Conservation (phyloP, 2,797 vertebrate species). For the Cynodonichthys magdalenae region DNA sequence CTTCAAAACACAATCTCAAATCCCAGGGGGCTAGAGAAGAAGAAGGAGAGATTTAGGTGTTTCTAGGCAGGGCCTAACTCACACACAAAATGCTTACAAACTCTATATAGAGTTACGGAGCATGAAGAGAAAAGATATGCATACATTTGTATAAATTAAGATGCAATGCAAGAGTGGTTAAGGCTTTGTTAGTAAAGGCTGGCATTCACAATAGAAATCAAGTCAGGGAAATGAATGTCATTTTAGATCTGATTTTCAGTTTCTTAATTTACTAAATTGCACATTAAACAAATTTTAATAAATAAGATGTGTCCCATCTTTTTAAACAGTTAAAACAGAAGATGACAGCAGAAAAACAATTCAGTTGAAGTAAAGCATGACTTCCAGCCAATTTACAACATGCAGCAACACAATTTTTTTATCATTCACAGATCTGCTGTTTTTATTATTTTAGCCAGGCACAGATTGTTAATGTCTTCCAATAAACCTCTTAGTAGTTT, state of each 20-base stretch:
- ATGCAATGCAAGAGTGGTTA: constrained; percentile 62
- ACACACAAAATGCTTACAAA: constrained; percentile 59
- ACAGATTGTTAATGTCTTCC: constrained; percentile 46
- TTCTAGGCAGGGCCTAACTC: constrained; percentile 54
- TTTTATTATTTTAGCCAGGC: constrained; percentile 61
- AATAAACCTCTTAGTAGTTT: constrained; percentile 41
- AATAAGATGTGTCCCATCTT: constrained; percentile 25
- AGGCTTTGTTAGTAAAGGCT: constrained; percentile 57
- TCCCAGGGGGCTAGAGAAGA: constrained; percentile 30
- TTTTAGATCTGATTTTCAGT: constrained; percentile 57
- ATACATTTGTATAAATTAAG: constrained; percentile 81
- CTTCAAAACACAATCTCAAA: neutral
- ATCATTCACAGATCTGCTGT: constrained; percentile 60
- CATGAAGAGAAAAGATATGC: constrained; percentile 60
- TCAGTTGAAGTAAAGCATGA: constrained; percentile 40
- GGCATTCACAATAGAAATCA: constrained; percentile 53
- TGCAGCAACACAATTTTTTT: constrained; percentile 56
- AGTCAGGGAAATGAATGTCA: constrained; percentile 40
- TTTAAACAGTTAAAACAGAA: constrained; percentile 28
- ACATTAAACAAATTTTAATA: constrained; percentile 48
- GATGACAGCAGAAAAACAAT: constrained; percentile 22
- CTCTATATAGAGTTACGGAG: constrained; percentile 34
- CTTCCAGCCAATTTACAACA: constrained; percentile 40
- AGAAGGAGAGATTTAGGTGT: constrained; percentile 41
- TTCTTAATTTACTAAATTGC: constrained; percentile 12